Base-by-base conservation (phyloP, 1,140 invertebrate genomes). In the Druon quercuslanigerum region DNA sequence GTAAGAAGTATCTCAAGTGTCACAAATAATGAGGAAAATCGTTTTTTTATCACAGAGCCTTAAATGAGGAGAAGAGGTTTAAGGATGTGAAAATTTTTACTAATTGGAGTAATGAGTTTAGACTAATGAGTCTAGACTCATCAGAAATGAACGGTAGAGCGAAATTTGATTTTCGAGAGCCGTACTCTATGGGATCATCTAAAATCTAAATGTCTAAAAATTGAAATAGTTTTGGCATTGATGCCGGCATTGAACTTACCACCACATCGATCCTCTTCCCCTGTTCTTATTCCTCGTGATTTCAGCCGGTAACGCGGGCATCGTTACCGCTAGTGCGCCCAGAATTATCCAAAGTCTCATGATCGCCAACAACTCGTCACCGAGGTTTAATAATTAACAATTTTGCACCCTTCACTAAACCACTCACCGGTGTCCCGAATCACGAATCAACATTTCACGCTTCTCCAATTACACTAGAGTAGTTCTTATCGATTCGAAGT, bases 191-290 rank as follows among this genome's bases (percentile, higher is more conserved):
- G 3, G 2, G 25, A 2, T 5, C 3, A 33, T 4, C 3, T 5
- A 33, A 2, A 3, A 33, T 33, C 3, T 33, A 25, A 2, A 25
- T 25, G 3, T 25, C 20, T 25, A 25, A 25, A 25, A 3, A 25
- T 51, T 51, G 1, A 19, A 50, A 50, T 50, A 13, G 5, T 17
- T 17, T 33, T 20, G 33, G 16, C 12, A 72, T 72, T 6, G 12
- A 51, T 51, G 13, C 50, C 9, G 50, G 11, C 17, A 73, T 73
- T 73, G 33, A 6, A 88, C 92, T 81, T 87, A 93, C 92, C 92
- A 93, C 92, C 92, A 93, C 92, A 92, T 93, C 70, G 92, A 93
- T 84, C 92, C 92, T 77, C 92, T 88, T 66, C 92, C 92, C 14
- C 92, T 86, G 78, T 92, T 92, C 80, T 93, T 92, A 85, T 89